Percentiles rank a stretch among this genome's conserved stretches.
phyloP scores from a whole-genome alignment of 2,888 invertebrate species.

The Drosophila niveifrons region DNA sequence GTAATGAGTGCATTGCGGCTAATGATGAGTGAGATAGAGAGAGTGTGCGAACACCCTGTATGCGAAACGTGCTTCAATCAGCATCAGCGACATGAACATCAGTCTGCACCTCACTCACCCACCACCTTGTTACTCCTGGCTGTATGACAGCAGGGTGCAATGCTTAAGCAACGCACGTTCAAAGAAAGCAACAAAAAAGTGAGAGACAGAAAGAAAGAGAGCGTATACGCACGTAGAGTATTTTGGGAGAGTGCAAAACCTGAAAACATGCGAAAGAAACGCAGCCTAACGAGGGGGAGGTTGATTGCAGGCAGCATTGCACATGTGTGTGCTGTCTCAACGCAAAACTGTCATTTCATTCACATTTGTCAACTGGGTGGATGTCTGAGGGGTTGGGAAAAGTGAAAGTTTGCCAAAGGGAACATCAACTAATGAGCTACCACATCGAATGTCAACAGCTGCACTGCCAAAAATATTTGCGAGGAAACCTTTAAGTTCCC shows the following conservation, averaged over 20 bases:
- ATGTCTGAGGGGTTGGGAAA: constrained; percentile 48
- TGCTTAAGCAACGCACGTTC: constrained; percentile 51
- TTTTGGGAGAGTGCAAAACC: constrained; percentile 49
- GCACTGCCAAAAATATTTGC: neutral
- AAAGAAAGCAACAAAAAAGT: constrained; percentile 29
- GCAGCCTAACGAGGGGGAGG: constrained; percentile 32
- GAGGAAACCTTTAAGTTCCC: neutral
- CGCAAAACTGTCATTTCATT: constrained; percentile 57
- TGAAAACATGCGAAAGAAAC: constrained; percentile 53
- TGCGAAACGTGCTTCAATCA: constrained; percentile 55
- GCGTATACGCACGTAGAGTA: neutral
- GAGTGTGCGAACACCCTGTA: constrained; percentile 57
- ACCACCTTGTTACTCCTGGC: constrained; percentile 2
- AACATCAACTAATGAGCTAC: neutral
- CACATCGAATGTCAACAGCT: constrained; percentile 11
- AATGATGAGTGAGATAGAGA: constrained; percentile 31
- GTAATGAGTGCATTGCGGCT: constrained; percentile 50
- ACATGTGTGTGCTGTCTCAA: constrained; percentile 54
- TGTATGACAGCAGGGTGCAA: constrained; percentile 66
- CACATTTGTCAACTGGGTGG: constrained; percentile 57
- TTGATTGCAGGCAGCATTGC: constrained; percentile 32
- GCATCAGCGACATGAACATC: neutral
- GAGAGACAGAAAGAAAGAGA: constrained; percentile 5
- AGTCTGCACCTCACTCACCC: constrained; percentile 19
- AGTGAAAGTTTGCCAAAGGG: constrained; percentile 6